These are phyloP conservation scores for Atrina japonica DNA, from an alignment of 2,888 invertebrate species.

Conservation along the genomic window DNA sequence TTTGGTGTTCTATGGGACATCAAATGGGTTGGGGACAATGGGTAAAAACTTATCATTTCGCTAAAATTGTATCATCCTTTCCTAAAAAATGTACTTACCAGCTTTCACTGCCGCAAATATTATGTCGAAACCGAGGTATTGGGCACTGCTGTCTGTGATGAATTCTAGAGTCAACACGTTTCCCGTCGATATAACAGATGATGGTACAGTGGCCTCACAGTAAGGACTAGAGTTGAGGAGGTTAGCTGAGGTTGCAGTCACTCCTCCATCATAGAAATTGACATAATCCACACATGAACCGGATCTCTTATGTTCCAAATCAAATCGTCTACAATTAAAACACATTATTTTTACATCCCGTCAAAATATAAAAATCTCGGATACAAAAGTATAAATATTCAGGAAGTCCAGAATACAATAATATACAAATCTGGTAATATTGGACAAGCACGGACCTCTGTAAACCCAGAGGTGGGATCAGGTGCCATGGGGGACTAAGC, in stretches of 20 bases:
- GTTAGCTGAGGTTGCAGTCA: background rate
- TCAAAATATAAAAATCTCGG: constrained; percentile 4
- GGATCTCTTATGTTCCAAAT: constrained; percentile 26
- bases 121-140: constrained; percentile 32
- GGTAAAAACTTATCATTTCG: too few species aligned
- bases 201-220: constrained; percentile 25
- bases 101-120: constrained; percentile 30
- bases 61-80: too few species aligned
- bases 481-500: too few species aligned
- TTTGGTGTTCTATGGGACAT: too few species aligned
- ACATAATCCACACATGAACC: constrained; percentile 34
- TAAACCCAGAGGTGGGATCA: too few species aligned
- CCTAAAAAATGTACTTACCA: constrained; percentile 12
- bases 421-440: background rate
- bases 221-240: constrained; percentile 27
- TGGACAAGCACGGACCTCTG: background rate
- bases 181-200: constrained; percentile 24
- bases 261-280: constrained; percentile 39
- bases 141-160: constrained; percentile 25
- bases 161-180: constrained; percentile 34
- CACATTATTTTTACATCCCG: background rate
- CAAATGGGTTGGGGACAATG: too few species aligned
- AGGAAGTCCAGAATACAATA: background rate
- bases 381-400: background rate
- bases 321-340: constrained; percentile 27